These are phyloP conservation scores for Myiothlypis chrysogaster DNA, from an alignment of 2,797 vertebrate genomes.

Conservation along the genomic window DNA sequence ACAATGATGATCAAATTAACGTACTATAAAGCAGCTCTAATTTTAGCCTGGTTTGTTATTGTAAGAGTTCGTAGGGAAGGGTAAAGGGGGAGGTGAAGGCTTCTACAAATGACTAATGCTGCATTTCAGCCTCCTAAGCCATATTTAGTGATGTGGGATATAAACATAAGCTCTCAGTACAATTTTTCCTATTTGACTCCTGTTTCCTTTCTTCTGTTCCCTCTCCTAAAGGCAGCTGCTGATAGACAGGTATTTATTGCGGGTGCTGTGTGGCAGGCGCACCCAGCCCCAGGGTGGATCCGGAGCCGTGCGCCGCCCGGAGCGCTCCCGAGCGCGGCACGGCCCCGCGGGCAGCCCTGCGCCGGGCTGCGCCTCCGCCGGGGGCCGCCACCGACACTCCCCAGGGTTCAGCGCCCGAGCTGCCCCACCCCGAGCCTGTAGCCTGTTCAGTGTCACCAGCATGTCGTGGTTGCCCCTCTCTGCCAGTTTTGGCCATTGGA, in stretches of 20 bases:
- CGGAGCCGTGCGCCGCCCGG: background rate
- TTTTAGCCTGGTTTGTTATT: conserved; percentile 80
- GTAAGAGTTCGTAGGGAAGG: conserved; percentile 57
- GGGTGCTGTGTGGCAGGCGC: background rate
- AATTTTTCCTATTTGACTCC: conserved; percentile 74
- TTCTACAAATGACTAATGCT: conserved; percentile 68
- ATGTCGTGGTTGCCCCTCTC: too few relatives aligned
- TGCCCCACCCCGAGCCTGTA: rapidly evolving
- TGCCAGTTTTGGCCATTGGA: background rate
- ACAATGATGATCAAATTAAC: conserved; percentile 79
- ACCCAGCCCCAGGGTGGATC: background rate
- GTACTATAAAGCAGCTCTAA: conserved; percentile 70
- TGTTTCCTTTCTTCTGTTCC: conserved; percentile 83
- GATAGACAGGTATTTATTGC: conserved; percentile 84
- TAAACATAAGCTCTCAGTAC: conserved; percentile 83
- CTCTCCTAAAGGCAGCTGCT: conserved; percentile 72
- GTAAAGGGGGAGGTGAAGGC: conserved; percentile 40
- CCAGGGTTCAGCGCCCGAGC: rapidly evolving
- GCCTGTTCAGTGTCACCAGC: background rate
- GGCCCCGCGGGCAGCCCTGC: background rate
- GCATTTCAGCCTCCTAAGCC: conserved; percentile 75
- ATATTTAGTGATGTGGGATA: conserved; percentile 83
- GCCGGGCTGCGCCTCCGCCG: background rate
- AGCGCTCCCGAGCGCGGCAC: background rate
- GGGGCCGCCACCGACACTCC: rapidly evolving